Percentiles rank a stretch among this genome's conserved stretches.
Conservation (phyloP, 2,113 vertebrate genomes). For the Pomatostomus ruficeps region DNA sequence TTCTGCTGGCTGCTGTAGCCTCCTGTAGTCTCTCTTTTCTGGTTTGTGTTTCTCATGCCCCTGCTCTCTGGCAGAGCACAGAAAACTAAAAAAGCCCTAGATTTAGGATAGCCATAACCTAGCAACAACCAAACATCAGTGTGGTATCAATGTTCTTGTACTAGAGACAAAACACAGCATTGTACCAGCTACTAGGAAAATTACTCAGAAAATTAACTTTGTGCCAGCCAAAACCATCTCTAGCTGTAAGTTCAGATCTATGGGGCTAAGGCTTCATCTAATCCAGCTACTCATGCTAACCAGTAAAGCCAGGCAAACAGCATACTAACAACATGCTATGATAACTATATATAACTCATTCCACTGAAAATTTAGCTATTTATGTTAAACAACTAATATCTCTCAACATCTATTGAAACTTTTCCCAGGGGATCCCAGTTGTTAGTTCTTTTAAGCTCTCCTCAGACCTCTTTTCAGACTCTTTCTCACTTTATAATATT, state of each 20-base stretch:
- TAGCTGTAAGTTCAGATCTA: not conserved
- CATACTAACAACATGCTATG: accelerated
- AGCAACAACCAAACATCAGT: not conserved
- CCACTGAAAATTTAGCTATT: not conserved
- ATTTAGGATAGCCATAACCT: not conserved
- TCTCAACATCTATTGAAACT: not conserved
- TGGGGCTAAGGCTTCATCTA: not conserved
- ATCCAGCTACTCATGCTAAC: not conserved
- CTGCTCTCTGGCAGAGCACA: not conserved
- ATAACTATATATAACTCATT: not conserved
- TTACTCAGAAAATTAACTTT: not conserved
- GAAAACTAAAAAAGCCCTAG: not conserved
- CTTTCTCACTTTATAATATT: not conserved
- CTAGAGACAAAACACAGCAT: not conserved
- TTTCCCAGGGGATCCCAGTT: not conserved
- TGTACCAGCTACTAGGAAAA: not conserved
- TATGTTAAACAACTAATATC: not conserved
- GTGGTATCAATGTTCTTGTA: not conserved
- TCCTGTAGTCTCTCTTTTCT: not conserved
- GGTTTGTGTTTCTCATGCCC: not conserved
- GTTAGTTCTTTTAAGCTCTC: not conserved
- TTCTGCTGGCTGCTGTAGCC: not conserved
- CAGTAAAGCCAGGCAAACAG: not conserved
- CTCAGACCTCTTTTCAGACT: not conserved
- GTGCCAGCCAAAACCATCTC: not conserved